A percentile compares a stretch with the other conserved stretches of the same genome.
Evolutionary conservation across 2,113 vertebrate species (phyloP).

Genomic region (Polypterus bichir): DNA sequence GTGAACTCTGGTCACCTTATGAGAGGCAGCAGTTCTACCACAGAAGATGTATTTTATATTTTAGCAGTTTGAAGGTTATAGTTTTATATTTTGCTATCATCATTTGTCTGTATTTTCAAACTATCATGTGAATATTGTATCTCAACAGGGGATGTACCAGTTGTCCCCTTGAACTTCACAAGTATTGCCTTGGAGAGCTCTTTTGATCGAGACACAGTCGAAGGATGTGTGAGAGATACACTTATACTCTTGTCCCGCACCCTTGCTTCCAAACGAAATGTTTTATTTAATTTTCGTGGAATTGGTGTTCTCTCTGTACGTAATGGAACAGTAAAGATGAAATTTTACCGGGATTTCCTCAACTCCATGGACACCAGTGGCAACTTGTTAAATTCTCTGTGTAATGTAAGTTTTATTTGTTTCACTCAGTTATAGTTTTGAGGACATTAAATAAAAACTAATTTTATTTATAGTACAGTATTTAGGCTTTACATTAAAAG

Average conservation of each 20-base stretch:
- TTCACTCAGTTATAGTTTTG: too few relatives aligned
- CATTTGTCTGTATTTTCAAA: too few relatives aligned
- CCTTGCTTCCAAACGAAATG: slow-evolving; percentile 33
- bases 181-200: slow-evolving; percentile 40
- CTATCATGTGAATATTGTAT: not conserved
- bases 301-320: slow-evolving; percentile 53
- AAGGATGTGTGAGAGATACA: slow-evolving; percentile 54
- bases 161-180: slow-evolving; percentile 57
- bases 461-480: too few relatives aligned
- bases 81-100: not conserved
- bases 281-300: slow-evolving; percentile 47
- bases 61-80: not conserved
- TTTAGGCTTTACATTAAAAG: too few relatives aligned
- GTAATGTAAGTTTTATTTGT: slow-evolving; percentile 36
- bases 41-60: not conserved
- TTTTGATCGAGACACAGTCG: slow-evolving; percentile 42
- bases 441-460: too few relatives aligned
- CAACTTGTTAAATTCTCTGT: slow-evolving; percentile 34
- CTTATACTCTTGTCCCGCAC: slow-evolving; percentile 44
- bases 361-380: slow-evolving; percentile 44
- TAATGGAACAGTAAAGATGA: slow-evolving; percentile 58
- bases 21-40: not conserved
- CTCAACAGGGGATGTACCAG: slow-evolving; percentile 49
- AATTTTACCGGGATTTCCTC: slow-evolving; percentile 56
- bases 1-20: not conserved